Conservation (phyloP, 1,140 invertebrate species). For the Drosophila tristis region DNA sequence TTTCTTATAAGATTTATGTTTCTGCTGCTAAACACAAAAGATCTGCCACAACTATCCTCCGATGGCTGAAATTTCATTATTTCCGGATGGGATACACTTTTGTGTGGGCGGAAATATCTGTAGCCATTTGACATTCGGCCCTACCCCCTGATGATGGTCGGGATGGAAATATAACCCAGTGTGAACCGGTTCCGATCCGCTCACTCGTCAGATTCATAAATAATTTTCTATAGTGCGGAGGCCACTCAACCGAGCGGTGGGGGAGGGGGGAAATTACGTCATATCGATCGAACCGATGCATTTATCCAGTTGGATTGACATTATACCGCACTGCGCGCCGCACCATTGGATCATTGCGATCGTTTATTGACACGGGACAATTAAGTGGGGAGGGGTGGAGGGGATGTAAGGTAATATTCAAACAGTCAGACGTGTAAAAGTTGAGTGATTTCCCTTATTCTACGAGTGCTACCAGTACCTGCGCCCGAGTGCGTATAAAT, state of each 20-base stretch:
- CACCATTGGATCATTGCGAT: not conserved
- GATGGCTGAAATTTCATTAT: too few relatives aligned
- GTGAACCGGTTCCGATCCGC: slow-evolving; percentile 35
- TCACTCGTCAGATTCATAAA: slow-evolving; percentile 30
- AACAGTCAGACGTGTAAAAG: slow-evolving; percentile 2
- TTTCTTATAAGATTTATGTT: too few relatives aligned
- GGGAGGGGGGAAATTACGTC: slow-evolving; percentile 33
- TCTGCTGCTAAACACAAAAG: too few relatives aligned
- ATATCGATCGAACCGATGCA: slow-evolving; percentile 28
- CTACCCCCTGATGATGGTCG: too few relatives aligned
- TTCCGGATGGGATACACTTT: too few relatives aligned
- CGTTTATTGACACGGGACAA: slow-evolving; percentile 16
- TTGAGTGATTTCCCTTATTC: slow-evolving; percentile 19
- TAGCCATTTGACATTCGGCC: too few relatives aligned
- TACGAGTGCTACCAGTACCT: slow-evolving; percentile 23
- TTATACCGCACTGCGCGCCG: slow-evolving; percentile 8
- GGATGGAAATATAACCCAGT: too few relatives aligned
- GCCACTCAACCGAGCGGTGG: slow-evolving; percentile 36
- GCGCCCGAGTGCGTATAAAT: slow-evolving; percentile 58
- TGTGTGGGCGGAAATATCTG: too few relatives aligned
- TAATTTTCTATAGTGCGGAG: slow-evolving; percentile 32
- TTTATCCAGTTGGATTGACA: slow-evolving; percentile 48
- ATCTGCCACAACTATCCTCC: too few relatives aligned
- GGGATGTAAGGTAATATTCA: not conserved
- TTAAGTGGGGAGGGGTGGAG: not conserved